Conservation (phyloP, 2,888 invertebrate genomes). For the Mythimna lalbum region DNA sequence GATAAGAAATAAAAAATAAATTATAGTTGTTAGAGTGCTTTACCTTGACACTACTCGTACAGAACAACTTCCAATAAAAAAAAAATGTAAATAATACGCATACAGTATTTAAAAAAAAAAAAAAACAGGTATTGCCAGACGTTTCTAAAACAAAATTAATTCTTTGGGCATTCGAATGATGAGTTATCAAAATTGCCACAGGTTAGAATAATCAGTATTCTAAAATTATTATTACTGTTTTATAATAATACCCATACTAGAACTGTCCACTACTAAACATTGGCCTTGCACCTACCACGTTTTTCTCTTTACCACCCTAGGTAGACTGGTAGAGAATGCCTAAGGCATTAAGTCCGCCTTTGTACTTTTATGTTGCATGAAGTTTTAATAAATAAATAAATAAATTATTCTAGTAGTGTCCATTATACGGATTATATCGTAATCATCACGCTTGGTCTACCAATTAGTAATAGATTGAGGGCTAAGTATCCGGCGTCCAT, state of each 20-base stretch:
- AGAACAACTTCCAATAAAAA: slow-evolving; percentile 3
- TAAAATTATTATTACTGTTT: not conserved
- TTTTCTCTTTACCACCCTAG: too few relatives aligned
- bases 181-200: not conserved
- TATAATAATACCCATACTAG: not conserved
- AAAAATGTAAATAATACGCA: slow-evolving; percentile 12
- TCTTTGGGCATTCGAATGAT: not conserved
- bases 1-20: too few relatives aligned
- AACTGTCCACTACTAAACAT: not conserved
- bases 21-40: too few relatives aligned
- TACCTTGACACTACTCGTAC: slow-evolving; percentile 17
- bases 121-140: slow-evolving; percentile 12
- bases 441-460: slow-evolving; percentile 17
- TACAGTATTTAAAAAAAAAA: not conserved
- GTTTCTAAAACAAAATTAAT: not conserved
- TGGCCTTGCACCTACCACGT: too few relatives aligned
- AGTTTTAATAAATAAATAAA: too few relatives aligned
- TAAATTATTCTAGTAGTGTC: slow-evolving; percentile 8
- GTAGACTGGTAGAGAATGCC: too few relatives aligned
- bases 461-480: slow-evolving; percentile 23
- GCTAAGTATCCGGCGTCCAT: too few relatives aligned
- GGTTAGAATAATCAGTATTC: not conserved
- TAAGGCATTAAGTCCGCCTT: too few relatives aligned
- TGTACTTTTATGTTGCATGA: too few relatives aligned
- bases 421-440: slow-evolving; percentile 24